Base-by-base conservation (phyloP, 1,140 invertebrate genomes). In the Drosophila lacertosa region DNA sequence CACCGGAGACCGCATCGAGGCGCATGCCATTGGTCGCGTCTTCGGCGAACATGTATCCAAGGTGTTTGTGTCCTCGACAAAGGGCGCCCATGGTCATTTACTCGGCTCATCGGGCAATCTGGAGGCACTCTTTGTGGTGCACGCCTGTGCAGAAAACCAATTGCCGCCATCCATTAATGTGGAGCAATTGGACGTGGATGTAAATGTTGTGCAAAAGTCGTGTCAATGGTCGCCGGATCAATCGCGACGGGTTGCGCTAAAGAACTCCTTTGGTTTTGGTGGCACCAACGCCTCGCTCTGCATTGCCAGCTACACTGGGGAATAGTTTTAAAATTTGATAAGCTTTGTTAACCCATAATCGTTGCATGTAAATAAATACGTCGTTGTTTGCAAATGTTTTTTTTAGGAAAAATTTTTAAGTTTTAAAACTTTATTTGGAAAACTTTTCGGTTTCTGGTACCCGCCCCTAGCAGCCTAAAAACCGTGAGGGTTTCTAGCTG, bases 221-320 rank as follows among this genome's bases (percentile, higher is more conserved):
- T n/a, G 62, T n/a, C 90, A 73, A 1, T 86, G 82, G 80, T 51
- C 60, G 0, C 40, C 48, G 3, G 44, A 37, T 7, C 29, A 74
- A 6, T 47, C 40, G 6, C 24, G 35, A 81, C 93, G 95, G 89
- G 92, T 98, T 74, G 97, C 97, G n/a, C 91, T 99, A 40, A 99
- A 98, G 92, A 99, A 99, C 93, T 98, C 98, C 10, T 99, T 99
- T 94, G 99, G 98, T 4, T 99, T 99, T 94, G 98, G 98, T 55
- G 99, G 98, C 29, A 99, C 98, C 15, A 99, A 99, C 94, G 97
- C 97, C 29, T 95, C 95, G 72, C 92, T 99, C 9, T 98, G 97
- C 92, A 94, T 97, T 53, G 71, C 80, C 37, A 90, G 78, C 53
- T 91, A 75, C 55, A 22, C 7, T 1, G 48, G 39, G 10, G 15